These are phyloP conservation scores for Hemicrepidius hirtus DNA, from an alignment of 2,888 invertebrate species.

Conservation along the genomic window DNA sequence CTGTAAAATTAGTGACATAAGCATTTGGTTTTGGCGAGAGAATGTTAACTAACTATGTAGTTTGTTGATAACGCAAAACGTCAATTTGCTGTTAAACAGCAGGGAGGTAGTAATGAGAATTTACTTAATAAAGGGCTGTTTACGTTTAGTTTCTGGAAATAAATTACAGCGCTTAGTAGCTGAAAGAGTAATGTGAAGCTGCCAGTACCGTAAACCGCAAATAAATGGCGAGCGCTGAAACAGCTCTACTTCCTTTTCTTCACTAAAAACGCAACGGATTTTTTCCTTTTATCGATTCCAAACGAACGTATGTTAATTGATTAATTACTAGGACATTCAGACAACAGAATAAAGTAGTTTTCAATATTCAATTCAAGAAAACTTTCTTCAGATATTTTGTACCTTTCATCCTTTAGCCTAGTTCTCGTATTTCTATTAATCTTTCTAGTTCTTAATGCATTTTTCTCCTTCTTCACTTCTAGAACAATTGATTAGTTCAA, in stretches of 20 bases:
- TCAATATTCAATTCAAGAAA: no score
- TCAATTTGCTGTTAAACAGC: constrained; percentile 31
- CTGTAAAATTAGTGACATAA: neutral
- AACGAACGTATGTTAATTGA: neutral
- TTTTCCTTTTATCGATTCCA: constrained; percentile 7
- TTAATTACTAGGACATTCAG: neutral
- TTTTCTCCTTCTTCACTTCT: no score
- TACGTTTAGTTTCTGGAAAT: constrained; percentile 40
- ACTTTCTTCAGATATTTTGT: no score
- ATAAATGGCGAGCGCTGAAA: constrained; percentile 38
- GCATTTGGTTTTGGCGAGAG: neutral
- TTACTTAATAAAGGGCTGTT: constrained; percentile 43
- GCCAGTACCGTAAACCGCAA: constrained; percentile 44
- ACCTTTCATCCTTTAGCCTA: no score
- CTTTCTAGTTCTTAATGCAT: no score
- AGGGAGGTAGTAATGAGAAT: constrained; percentile 38
- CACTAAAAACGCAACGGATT: constrained; percentile 14
- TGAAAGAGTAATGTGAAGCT: constrained; percentile 41
- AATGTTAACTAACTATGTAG: constrained; percentile 19
- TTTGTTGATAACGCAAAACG: constrained; percentile 32
- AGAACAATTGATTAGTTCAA: no score
- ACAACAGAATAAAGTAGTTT: neutral
- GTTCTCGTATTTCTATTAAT: no score
- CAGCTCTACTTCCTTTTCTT: constrained; percentile 16
- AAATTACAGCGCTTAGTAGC: constrained; percentile 46